Base-by-base conservation (phyloP, 2,797 vertebrate species). In the Paguma larvata region DNA sequence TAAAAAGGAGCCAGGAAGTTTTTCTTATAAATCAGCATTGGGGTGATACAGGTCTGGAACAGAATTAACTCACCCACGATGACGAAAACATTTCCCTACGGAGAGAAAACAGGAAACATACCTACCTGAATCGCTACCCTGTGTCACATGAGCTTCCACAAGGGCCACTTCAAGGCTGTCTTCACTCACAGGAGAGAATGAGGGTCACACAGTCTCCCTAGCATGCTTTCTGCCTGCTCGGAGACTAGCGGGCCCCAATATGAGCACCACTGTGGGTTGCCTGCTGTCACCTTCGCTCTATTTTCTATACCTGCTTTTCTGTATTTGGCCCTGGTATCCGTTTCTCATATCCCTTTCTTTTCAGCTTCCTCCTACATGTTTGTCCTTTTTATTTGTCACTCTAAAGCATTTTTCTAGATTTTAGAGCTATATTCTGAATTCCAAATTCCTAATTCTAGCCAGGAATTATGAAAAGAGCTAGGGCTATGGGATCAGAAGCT, bases 291-390 rank as follows among this genome's bases (percentile, higher is more conserved):
- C 65, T 80, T 75, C 84, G 51, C 12, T 78, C 48, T 68, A 23
- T 67, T 86, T 90, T 77, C 70, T 41, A 38, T 65, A 78, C 48
- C 38, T 79, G 53, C 63, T 79, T 38, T 89, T 85, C 23, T n/a
- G 21, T 75, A 56, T n/a, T 85, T 80, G 53, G 62, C 89, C 51
- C 88, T 56, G 77, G 30, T 77, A 46, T 63, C 15, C 67, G 3
- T 68, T 85, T 93, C 41, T 84, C 62, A 48, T 23, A 25, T 63
- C 15, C 16, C 7, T 75, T 92, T 95, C 46, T 85, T 94, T 91
- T 70, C 46, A 63, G 73, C 53, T 79, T 94, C 84, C 27, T 88
- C 78, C 94, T 79, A 78, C 18, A 44, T 18, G 65, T 56, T 16
- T 85, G 21, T 89, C 59, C 75, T 38, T 53, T 75, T 67, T 68